Evolutionary conservation across 2,113 vertebrate genomes (phyloP), one percentile per base, ranked within the genome.

Genomic region (Vidua macroura): DNA sequence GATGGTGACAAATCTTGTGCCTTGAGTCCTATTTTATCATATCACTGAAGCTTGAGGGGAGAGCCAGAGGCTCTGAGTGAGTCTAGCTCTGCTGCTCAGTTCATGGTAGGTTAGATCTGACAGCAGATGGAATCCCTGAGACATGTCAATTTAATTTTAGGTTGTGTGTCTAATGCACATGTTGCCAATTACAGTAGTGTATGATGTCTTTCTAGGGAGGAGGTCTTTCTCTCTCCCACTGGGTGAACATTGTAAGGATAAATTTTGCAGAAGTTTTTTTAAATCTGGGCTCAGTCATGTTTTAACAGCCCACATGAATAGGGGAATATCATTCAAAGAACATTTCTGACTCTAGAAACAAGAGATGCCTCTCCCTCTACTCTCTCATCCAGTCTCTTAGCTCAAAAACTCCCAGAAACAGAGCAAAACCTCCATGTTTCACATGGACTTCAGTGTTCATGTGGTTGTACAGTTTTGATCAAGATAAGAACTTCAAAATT

Each of bases 111-210:
- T 83, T 93, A 67, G 51, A 81, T 86, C 68, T 83, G 43, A 78
- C 76, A 96, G 79, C 76, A 95, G 79, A 91, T 94, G 75, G 63
- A 92, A 91, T 93, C 64, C 43, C 76, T 81, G 73, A 92, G 55
- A 67, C 87, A 89, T 37, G 43, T 86, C 82, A 83, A 55, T 86
- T 85, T 94, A 85, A 91, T 95, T 96, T 91, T 94, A 94, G 46
- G 27, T 88, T 94, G 44, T 86, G 31, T 11, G 2, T 64, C 48
- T 70, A 74, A 88, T 83, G 59, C 75, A 92, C 39, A 64, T 92
- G 87, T 83, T 95, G 75, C 25, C 35, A 81, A 83, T 93, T 96
- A 91, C 48, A 72, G 33, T 41, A 39, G 43, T 49, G 41, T 63
- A 43, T 86, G 48, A 90, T 83, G 85, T 52, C 75, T 95, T 92